A percentile compares a stretch with the other conserved stretches of the same genome.
These are phyloP conservation scores for Zelostemma sp. DNA, from an alignment of 1,140 invertebrate genomes.

Conservation along the genomic window DNA sequence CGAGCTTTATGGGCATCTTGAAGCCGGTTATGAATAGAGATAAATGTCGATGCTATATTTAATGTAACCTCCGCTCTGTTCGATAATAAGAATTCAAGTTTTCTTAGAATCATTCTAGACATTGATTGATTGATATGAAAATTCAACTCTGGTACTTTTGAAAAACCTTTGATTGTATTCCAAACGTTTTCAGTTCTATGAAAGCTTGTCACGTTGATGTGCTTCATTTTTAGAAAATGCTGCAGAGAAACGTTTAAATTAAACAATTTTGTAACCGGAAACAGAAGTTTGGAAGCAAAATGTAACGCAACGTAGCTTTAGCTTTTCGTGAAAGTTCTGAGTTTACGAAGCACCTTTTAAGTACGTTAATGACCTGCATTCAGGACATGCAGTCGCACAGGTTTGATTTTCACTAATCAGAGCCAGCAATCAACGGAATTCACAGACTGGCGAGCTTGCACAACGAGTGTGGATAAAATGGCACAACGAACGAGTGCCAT, in stretches of 20 bases:
- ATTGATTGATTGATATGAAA: no score
- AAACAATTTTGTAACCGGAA: conserved; percentile 26
- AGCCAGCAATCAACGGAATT: conserved; percentile 35
- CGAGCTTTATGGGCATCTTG: conserved; percentile 32
- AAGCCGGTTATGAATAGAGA: conserved; percentile 41
- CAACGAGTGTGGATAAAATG: conserved; percentile 21
- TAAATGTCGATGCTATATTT: conserved; percentile 40
- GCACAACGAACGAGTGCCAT: conserved; percentile 19
- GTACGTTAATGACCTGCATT: conserved; percentile 39
- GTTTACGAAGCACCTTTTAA: conserved; percentile 40
- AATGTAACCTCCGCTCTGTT: conserved; percentile 15
- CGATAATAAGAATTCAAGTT: no score
- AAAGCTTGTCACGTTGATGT: conserved; percentile 21
- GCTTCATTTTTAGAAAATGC: no score
- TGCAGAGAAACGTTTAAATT: no score
- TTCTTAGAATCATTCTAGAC: no score
- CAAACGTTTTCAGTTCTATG: no score
- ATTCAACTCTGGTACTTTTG: neutral
- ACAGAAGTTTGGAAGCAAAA: conserved; percentile 7
- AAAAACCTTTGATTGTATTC: neutral
- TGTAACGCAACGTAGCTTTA: neutral
- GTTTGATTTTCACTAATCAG: conserved; percentile 30
- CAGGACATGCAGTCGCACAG: conserved; percentile 28
- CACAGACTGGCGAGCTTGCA: conserved; percentile 25
- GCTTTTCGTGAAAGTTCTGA: conserved; percentile 13